These are phyloP conservation scores for Drosophila sturtevanti DNA, from an alignment of 1,140 invertebrate genomes.

Conservation along the genomic window DNA sequence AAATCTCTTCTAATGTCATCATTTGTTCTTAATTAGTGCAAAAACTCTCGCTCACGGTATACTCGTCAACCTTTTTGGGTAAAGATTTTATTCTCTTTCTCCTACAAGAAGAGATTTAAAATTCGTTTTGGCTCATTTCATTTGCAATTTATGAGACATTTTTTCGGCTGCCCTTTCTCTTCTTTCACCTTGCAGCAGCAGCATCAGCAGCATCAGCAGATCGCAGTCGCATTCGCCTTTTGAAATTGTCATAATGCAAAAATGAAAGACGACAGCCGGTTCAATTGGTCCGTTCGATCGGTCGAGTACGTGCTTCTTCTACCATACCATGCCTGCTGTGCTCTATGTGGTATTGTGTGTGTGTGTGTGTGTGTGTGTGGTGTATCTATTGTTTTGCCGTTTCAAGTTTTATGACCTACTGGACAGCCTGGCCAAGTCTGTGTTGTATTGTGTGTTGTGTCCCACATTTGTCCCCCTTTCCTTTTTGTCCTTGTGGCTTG, in stretches of 20 bases:
- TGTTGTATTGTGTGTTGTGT: slow-evolving; percentile 40
- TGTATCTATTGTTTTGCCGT: not conserved
- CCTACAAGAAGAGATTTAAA: slow-evolving; percentile 20
- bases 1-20: slow-evolving; percentile 45
- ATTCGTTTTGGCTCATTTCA: slow-evolving; percentile 82
- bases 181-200: slow-evolving; percentile 59
- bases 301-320: slow-evolving; percentile 3
- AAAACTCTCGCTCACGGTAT: slow-evolving; percentile 27
- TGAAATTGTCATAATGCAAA: slow-evolving; percentile 68
- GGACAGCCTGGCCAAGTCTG: slow-evolving; percentile 64
- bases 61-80: not conserved
- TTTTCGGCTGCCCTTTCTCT: slow-evolving; percentile 16
- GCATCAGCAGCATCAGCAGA: slow-evolving; percentile 52
- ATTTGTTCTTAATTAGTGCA: slow-evolving; percentile 79
- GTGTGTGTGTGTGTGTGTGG: slow-evolving; percentile 1
- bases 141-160: slow-evolving; percentile 80
- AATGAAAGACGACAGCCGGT: slow-evolving; percentile 42
- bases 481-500: slow-evolving; percentile 29
- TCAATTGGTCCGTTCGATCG: not conserved
- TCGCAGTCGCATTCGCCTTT: slow-evolving; percentile 40
- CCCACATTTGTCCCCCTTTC: slow-evolving; percentile 4
- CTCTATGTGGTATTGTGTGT: not conserved
- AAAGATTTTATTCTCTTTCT: slow-evolving; percentile 7
- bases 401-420: slow-evolving; percentile 71
- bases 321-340: slow-evolving; percentile 13